These are phyloP conservation scores for Leptinotarsa haldemani DNA, from an alignment of 2,888 invertebrate species.

Conservation along the genomic window DNA sequence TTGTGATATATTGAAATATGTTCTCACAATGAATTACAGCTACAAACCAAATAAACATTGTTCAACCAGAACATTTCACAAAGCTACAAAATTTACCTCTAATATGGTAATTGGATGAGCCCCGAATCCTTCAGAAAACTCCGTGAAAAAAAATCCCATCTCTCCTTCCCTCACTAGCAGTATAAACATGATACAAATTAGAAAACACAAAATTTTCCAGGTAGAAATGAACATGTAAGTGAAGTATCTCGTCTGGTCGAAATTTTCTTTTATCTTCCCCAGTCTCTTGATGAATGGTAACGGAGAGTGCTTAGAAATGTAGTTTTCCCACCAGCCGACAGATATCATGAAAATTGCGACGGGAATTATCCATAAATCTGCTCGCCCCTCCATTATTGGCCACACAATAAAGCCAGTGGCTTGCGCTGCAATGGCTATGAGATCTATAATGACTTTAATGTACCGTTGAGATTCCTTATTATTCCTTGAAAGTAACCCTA, in stretches of 20 bases:
- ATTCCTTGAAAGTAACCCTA: conserved; percentile 83
- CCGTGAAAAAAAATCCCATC: conserved; percentile 80
- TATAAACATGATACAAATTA: conserved; percentile 79
- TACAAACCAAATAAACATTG: background rate
- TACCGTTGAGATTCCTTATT: conserved; percentile 84
- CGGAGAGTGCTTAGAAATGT: conserved; percentile 87
- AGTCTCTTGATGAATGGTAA: conserved; percentile 80
- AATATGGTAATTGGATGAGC: conserved; percentile 83
- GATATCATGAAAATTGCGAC: conserved; percentile 87
- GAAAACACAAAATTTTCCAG: conserved; percentile 90
- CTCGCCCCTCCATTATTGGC: conserved; percentile 84
- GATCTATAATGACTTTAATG: conserved; percentile 83
- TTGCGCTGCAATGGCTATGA: conserved; percentile 88
- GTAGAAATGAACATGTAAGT: conserved; percentile 89
- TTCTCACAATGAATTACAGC: no score
- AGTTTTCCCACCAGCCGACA: conserved; percentile 97
- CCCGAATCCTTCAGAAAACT: conserved; percentile 80
- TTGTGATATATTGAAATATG: no score
- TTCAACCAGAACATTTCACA: no score
- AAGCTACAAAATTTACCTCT: conserved; percentile 67
- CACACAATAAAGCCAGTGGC: conserved; percentile 92
- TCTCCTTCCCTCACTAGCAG: conserved; percentile 82
- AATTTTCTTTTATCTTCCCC: conserved; percentile 82
- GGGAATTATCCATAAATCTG: conserved; percentile 87
- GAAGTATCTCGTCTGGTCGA: conserved; percentile 86